These are phyloP conservation scores for Notoglanidium macrostoma DNA, from an alignment of 2,797 vertebrate species.

Conservation along the genomic window DNA sequence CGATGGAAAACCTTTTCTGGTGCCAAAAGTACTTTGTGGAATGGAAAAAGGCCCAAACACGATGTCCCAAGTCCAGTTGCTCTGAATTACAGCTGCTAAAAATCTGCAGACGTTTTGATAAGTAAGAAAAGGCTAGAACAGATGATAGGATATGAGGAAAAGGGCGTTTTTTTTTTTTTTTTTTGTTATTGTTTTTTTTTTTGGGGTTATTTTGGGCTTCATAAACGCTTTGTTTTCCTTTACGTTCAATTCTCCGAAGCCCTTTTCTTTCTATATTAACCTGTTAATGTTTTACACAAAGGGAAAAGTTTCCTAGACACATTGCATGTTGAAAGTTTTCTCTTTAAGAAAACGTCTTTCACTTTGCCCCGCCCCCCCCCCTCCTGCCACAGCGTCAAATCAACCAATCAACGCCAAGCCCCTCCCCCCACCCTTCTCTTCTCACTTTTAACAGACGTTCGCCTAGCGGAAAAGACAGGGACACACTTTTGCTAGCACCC, in stretches of 20 bases:
- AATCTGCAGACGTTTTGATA: constrained; percentile 13
- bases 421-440: constrained; percentile 46
- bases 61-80: constrained; percentile 34
- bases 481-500: constrained; percentile 54
- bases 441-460: constrained; percentile 58
- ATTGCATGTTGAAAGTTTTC: constrained; percentile 51
- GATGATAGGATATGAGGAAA: constrained; percentile 18
- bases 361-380: constrained; percentile 60
- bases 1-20: background rate
- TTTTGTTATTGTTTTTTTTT: background rate
- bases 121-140: constrained; percentile 9
- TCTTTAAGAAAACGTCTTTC: constrained; percentile 70
- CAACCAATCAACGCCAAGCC: constrained; percentile 46
- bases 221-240: constrained; percentile 35
- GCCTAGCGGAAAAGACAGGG: constrained; percentile 56
- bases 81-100: constrained; percentile 28
- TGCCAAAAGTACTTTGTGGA: background rate
- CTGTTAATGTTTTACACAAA: constrained; percentile 70
- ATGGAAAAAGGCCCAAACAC: background rate
- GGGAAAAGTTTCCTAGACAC: constrained; percentile 55
- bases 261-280: constrained; percentile 62
- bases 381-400: constrained; percentile 52
- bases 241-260: constrained; percentile 31
- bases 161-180: constrained; percentile 10
- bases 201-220: background rate